Evolutionary conservation across 1,140 invertebrate species (phyloP), one percentile per base, ranked within the genome.

Genomic region (Chymomyza costata): DNA sequence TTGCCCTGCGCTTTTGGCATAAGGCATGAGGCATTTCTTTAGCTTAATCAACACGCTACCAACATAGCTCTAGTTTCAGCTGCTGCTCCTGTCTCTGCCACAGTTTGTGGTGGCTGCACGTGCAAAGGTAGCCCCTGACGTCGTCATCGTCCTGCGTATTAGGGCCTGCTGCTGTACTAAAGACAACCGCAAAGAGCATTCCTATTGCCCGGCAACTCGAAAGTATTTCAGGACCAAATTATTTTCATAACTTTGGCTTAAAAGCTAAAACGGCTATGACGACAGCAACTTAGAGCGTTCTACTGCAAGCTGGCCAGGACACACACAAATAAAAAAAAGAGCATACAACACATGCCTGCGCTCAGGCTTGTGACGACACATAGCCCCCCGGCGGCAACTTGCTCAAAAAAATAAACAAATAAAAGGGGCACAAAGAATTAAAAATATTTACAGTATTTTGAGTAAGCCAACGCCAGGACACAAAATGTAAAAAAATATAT

Each of bases 221-320:
- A 78, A 78, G 58, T 80, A 78, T 78, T 78, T 80, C 71, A 71
- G 71, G 62, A 78, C 73, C 71, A 78, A 78, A 78, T 78, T 78
- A 78, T 80, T 78, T 71, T 67, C 71, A 78, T 78, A 78, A 73
- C 71, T 78, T 80, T 78, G 78, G 71, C 71, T 78, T 78, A 71
- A 78, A 78, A 78, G 71, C 71, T 80, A 67, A 59, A 66, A 80
- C 58, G 3, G 21, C 21, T 25, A 3, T 25, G 21, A 25, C 21
- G 21, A 25, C 21, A 25, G 8, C 21, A 8, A n/a, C n/a, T n/a
- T n/a, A n/a, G n/a, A n/a, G n/a, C n/a, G n/a, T n/a, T n/a, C n/a
- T n/a, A n/a, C n/a, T n/a, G n/a, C n/a, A 25, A 25, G 8, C 3
- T 25, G 21, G 21, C 21, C 3, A 8, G 3, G 21, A 8, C 21